Evolutionary conservation across 2,797 vertebrate species (phyloP).

Genomic region (Ceryle rudis): DNA sequence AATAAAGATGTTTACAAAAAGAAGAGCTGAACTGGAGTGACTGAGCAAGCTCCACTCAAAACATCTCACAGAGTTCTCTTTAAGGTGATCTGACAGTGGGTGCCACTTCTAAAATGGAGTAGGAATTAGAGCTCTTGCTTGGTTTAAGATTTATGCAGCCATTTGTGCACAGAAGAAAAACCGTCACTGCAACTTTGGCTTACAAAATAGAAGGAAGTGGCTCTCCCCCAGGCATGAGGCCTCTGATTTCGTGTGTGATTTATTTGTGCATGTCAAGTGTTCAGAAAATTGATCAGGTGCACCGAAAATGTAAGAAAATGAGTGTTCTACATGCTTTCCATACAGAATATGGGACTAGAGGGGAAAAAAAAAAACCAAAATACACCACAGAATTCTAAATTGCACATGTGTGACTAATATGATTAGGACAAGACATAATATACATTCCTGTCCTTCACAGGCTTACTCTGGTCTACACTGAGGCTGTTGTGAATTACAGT

Average conservation of each 20-base stretch:
- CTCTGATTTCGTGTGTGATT: too few species aligned
- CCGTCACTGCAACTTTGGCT: fast-evolving
- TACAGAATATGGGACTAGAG: fast-evolving
- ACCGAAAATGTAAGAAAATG: neutral
- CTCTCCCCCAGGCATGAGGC: too few species aligned
- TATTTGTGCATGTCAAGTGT: neutral
- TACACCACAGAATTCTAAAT: neutral
- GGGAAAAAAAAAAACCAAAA: neutral
- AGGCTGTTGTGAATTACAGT: neutral
- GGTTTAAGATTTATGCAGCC: neutral
- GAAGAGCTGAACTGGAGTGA: neutral
- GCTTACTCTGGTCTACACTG: neutral
- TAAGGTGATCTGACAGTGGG: neutral
- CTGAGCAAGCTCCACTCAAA: neutral
- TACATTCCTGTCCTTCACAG: neutral
- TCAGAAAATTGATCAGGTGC: neutral
- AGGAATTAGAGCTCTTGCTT: neutral
- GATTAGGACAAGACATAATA: neutral
- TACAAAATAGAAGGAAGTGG: too few species aligned
- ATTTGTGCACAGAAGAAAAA: neutral
- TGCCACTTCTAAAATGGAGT: neutral
- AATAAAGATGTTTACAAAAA: neutral
- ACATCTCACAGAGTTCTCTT: neutral
- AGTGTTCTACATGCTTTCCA: neutral
- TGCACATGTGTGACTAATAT: neutral